Evolutionary conservation across 2,113 vertebrate genomes (phyloP).

Genomic region (Lycocorax pyrrhopterus): DNA sequence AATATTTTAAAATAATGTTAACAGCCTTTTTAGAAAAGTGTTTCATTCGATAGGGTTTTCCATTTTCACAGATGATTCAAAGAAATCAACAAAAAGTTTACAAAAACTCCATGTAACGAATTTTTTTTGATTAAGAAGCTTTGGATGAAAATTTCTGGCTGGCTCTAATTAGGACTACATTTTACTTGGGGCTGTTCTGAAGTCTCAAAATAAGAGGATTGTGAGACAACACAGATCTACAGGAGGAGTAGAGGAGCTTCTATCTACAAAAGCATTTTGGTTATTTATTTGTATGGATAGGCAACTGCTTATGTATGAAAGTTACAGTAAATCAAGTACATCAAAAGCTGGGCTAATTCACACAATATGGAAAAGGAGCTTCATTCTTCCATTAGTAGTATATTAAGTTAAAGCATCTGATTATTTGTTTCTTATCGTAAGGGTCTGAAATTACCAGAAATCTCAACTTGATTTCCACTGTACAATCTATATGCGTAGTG

Average conservation of each 20-base stretch:
- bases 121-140: background rate
- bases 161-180: background rate
- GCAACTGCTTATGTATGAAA: background rate
- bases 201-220: background rate
- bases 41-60: background rate
- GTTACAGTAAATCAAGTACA: background rate
- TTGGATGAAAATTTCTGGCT: background rate
- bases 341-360: background rate
- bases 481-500: background rate
- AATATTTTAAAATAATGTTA: background rate
- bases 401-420: background rate
- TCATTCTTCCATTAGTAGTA: background rate
- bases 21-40: background rate
- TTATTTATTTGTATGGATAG: background rate
- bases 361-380: background rate
- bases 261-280: background rate
- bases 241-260: background rate
- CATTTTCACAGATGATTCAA: background rate
- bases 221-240: background rate
- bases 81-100: background rate
- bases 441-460: background rate
- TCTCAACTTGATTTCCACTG: background rate
- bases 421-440: background rate
- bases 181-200: background rate
- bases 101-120: background rate